A percentile compares a stretch with the other conserved stretches of the same genome.
Conservation (phyloP, 2,888 invertebrate species). For the Mimachlamys varia region DNA sequence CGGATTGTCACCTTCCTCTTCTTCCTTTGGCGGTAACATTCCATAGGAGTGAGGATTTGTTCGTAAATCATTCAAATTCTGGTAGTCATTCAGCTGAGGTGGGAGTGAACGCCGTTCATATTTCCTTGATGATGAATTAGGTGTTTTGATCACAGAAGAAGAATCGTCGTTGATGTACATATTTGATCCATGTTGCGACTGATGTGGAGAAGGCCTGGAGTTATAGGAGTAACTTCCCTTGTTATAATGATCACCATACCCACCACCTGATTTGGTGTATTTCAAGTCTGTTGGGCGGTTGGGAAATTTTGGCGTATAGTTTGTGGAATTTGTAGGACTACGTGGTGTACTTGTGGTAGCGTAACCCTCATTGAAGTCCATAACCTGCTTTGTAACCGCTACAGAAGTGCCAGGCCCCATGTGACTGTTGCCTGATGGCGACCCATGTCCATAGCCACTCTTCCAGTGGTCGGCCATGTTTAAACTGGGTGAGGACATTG, state of each 20-base stretch:
- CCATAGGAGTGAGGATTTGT: conserved; percentile 49
- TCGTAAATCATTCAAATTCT: conserved; percentile 48
- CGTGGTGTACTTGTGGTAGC: conserved; percentile 52
- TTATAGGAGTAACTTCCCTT: conserved; percentile 56
- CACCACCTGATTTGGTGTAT: conserved; percentile 50
- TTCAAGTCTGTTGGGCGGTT: conserved; percentile 55
- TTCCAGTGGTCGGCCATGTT: conserved; percentile 55
- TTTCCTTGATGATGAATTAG: conserved; percentile 55
- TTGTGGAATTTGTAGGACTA: conserved; percentile 59
- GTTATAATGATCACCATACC: conserved; percentile 54
- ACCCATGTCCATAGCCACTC: conserved; percentile 24
- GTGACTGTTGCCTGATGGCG: conserved; percentile 53
- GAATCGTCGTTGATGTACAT: conserved; percentile 58
- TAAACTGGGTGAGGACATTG: conserved; percentile 70
- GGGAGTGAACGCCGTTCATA: conserved; percentile 61
- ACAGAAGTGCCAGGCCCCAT: conserved; percentile 48
- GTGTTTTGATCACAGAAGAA: conserved; percentile 47
- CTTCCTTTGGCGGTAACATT: conserved; percentile 63
- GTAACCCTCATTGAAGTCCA: conserved; percentile 58
- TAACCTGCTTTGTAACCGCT: conserved; percentile 58
- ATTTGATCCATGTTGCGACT: conserved; percentile 54
- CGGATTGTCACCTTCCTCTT: conserved; percentile 62
- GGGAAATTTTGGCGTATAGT: conserved; percentile 58
- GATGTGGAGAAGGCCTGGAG: conserved; percentile 50
- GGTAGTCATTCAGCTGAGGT: conserved; percentile 51